These are phyloP conservation scores for Drosophila lowei DNA, from an alignment of 1,140 invertebrate genomes.

Conservation along the genomic window DNA sequence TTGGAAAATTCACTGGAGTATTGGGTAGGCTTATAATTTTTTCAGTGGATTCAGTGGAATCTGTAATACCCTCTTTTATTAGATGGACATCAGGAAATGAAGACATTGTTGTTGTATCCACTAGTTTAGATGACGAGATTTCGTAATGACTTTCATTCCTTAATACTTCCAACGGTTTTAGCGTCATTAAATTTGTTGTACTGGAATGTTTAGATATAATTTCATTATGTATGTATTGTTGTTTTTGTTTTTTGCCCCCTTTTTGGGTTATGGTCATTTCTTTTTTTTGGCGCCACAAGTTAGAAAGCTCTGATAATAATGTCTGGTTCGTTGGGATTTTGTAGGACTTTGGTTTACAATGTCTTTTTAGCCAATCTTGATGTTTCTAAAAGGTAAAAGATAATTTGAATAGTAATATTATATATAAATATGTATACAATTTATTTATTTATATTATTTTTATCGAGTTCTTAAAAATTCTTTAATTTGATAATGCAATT, in stretches of 20 bases:
- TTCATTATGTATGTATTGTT: constrained; percentile 74
- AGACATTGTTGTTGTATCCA: constrained; percentile 13
- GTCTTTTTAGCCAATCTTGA: constrained; percentile 73
- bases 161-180: constrained; percentile 41
- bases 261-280: constrained; percentile 36
- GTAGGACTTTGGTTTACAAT: constrained; percentile 53
- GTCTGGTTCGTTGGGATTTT: constrained; percentile 37
- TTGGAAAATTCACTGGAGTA: constrained; percentile 1
- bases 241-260: constrained; percentile 43
- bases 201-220: constrained; percentile 40
- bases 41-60: constrained; percentile 8
- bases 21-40: background rate
- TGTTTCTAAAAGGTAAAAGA: constrained; percentile 63
- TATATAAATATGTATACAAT: constrained; percentile 6
- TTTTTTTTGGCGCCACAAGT: constrained; percentile 68
- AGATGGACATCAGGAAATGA: background rate
- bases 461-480: too few relatives aligned
- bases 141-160: constrained; percentile 17
- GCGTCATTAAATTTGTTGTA: constrained; percentile 32
- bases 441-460: background rate
- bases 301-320: constrained; percentile 50
- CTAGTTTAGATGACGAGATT: background rate
- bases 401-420: constrained; percentile 4
- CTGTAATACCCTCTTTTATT: background rate
- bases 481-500: too few relatives aligned